phyloP scores from a whole-genome alignment of 2,797 vertebrate genomes.

The Takifugu rubripes region DNA sequence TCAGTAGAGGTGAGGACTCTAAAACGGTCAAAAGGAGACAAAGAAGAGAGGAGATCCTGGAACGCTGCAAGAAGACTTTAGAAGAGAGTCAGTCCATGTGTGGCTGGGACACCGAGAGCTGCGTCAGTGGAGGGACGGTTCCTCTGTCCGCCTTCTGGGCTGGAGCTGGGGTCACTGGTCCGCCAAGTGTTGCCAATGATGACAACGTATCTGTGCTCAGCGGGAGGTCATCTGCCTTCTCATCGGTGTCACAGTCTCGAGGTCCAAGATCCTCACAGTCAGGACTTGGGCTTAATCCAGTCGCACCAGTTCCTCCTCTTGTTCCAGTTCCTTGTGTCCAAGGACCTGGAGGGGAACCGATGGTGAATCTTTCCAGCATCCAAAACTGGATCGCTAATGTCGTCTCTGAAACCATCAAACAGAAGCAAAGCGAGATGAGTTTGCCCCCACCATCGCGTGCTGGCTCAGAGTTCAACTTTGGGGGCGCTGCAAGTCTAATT shows the following conservation, averaged over 20 bases:
- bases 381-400: constrained; percentile 95
- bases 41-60: constrained; percentile 86
- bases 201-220: constrained; percentile 85
- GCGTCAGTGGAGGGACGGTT: constrained; percentile 77
- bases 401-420: constrained; percentile 89
- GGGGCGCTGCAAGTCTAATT: constrained; percentile 41
- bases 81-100: constrained; percentile 91
- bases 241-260: constrained; percentile 74
- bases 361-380: constrained; percentile 87
- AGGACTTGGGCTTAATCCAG: background rate
- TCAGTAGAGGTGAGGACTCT: constrained; percentile 81
- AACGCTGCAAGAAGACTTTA: constrained; percentile 84
- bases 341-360: constrained; percentile 80
- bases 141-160: constrained; percentile 88
- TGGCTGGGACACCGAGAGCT: constrained; percentile 83
- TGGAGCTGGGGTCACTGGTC: constrained; percentile 64
- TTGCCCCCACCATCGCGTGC: constrained; percentile 74
- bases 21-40: constrained; percentile 81
- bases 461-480: constrained; percentile 72
- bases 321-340: constrained; percentile 70
- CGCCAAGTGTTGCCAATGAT: constrained; percentile 62
- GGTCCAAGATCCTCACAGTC: constrained; percentile 49
- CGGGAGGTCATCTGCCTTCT: constrained; percentile 74
- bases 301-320: constrained; percentile 55
- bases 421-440: constrained; percentile 89